Conservation (phyloP, 1,140 invertebrate genomes). For the Dendrolimus kikuchii region DNA sequence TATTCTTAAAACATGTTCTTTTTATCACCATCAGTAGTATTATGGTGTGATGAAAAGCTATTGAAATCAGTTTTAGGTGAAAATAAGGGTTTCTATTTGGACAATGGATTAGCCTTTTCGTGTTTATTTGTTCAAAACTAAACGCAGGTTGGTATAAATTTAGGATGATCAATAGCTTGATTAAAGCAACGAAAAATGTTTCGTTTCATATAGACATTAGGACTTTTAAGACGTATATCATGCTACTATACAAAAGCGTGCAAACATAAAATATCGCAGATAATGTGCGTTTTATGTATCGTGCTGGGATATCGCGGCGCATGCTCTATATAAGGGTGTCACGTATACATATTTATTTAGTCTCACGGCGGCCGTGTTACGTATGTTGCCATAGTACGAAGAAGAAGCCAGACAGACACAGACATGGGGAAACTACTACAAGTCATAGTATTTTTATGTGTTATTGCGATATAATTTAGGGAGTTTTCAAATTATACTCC, state of each 20-base stretch:
- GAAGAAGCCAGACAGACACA: conserved; percentile 17
- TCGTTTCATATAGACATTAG: conserved; percentile 13
- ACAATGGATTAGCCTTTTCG: too few species aligned
- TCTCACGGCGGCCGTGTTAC: conserved; percentile 14
- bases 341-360: conserved; percentile 29
- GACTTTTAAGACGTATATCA: conserved; percentile 20
- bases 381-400: not conserved
- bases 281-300: conserved; percentile 8
- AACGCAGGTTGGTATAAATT: too few species aligned
- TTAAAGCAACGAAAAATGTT: too few species aligned
- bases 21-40: too few species aligned
- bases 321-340: conserved; percentile 12
- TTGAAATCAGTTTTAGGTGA: too few species aligned
- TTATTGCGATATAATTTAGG: conserved; percentile 1
- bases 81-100: too few species aligned
- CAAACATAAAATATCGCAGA: conserved; percentile 1
- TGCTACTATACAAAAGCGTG: conserved; percentile 2
- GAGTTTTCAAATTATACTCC: too few species aligned
- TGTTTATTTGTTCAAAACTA: too few species aligned
- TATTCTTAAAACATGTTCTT: too few species aligned
- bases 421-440: conserved; percentile 5
- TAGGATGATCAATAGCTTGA: too few species aligned
- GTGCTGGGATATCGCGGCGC: not conserved
- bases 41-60: too few species aligned
- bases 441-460: too few species aligned